Conservation (phyloP, 2,888 invertebrate species). For the Clostera curtula region DNA sequence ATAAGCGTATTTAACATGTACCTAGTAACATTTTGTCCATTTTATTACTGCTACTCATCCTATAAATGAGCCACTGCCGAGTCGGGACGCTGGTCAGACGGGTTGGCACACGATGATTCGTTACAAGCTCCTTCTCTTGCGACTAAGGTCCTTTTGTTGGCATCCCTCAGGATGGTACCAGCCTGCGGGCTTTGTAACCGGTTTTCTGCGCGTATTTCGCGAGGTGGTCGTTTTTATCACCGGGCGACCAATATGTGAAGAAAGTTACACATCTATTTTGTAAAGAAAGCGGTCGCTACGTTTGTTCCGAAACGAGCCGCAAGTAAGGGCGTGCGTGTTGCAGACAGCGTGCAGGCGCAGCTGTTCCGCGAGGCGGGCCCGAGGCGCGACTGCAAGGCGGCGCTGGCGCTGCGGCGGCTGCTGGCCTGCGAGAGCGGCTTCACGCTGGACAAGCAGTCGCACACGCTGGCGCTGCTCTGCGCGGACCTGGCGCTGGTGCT, state of each 20-base stretch:
- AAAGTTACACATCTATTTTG: no score
- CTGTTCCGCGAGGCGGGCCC: slow-evolving; percentile 90
- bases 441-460: slow-evolving; percentile 91
- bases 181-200: no score
- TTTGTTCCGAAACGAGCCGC: no score
- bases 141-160: slow-evolving; percentile 12
- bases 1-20: no score
- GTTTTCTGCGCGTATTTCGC: not conserved
- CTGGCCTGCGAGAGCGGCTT: slow-evolving; percentile 90
- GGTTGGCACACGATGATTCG: slow-evolving; percentile 15
- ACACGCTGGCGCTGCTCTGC: slow-evolving; percentile 92
- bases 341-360: slow-evolving; percentile 92
- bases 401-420: slow-evolving; percentile 88
- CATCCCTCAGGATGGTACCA: no score
- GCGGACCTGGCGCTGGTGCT: slow-evolving; percentile 88
- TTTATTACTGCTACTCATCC: no score
- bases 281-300: no score
- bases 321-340: slow-evolving; percentile 12
- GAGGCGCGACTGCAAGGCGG: slow-evolving; percentile 81
- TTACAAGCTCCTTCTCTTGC: slow-evolving; percentile 6
- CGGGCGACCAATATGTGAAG: no score
- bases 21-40: no score
- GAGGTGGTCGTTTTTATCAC: no score
- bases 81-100: slow-evolving; percentile 86
- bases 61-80: no score